Evolutionary conservation across 92 coral and sea anemone species (phyloP).

Genomic region (Palythoa grandis): DNA sequence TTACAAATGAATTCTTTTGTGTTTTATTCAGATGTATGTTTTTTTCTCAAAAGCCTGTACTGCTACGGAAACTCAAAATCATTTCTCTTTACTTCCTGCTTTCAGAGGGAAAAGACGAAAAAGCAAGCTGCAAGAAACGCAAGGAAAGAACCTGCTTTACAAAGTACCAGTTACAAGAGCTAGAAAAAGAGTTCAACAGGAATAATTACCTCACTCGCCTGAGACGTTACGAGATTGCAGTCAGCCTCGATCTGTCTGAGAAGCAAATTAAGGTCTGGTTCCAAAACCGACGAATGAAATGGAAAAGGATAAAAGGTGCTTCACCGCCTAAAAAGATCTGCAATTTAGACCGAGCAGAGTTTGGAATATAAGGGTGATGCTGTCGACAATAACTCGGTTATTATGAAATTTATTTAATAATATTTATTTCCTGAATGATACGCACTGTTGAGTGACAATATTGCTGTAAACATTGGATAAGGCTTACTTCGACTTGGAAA

Average conservation of each 20-base stretch:
- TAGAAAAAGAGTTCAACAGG: slow-evolving; percentile 76
- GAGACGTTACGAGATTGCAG: slow-evolving; percentile 82
- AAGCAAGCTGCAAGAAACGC: slow-evolving; percentile 54
- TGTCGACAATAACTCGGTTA: not conserved
- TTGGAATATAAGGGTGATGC: not conserved
- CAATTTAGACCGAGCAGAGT: slow-evolving; percentile 52
- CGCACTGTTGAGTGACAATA: not conserved
- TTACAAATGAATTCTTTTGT: not conserved
- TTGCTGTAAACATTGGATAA: not conserved
- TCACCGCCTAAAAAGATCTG: slow-evolving; percentile 61
- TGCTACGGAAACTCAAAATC: not conserved
- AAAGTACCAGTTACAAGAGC: slow-evolving; percentile 78
- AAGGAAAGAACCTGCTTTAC: slow-evolving; percentile 88
- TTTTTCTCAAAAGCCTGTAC: not conserved
- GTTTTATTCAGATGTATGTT: not conserved
- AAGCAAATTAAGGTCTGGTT: slow-evolving; percentile 92
- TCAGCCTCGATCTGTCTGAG: slow-evolving; percentile 77
- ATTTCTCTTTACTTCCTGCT: not conserved
- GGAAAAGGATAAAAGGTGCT: slow-evolving; percentile 81
- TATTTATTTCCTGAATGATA: slow-evolving; percentile 23
- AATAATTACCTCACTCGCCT: slow-evolving; percentile 83
- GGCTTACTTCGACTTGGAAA: no score
- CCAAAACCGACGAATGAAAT: slow-evolving; percentile 90
- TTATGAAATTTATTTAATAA: slow-evolving; percentile 27
- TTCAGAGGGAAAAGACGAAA: slow-evolving; percentile 42